Evolutionary conservation across 1,140 invertebrate species (phyloP).

Genomic region (Eciton burchellii): DNA sequence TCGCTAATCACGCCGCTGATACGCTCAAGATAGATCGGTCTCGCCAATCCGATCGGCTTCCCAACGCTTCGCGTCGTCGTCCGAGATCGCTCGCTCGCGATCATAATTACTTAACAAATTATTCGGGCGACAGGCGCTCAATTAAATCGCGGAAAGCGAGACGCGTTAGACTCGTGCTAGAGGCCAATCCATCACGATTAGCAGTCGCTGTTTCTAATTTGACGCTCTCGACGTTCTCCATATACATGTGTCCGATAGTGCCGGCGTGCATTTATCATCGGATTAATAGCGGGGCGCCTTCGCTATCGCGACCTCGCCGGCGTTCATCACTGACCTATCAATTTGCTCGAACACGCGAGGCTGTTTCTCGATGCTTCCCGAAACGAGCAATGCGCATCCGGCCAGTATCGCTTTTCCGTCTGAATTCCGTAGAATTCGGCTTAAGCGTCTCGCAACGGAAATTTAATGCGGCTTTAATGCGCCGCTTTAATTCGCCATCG

Average conservation of each 20-base stretch:
- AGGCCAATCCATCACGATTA: constrained; percentile 65
- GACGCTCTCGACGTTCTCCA: constrained; percentile 50
- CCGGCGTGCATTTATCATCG: constrained; percentile 63
- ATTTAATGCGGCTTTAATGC: too few species aligned
- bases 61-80: constrained; percentile 22
- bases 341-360: too few species aligned
- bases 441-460: too few species aligned
- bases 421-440: too few species aligned
- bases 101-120: constrained; percentile 62
- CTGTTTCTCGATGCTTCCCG: too few species aligned
- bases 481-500: too few species aligned
- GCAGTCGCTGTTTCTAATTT: constrained; percentile 55
- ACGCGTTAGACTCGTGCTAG: constrained; percentile 29
- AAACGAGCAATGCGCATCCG: too few species aligned
- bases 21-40: background rate
- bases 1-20: background rate
- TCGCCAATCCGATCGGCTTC: constrained; percentile 1
- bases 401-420: too few species aligned
- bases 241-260: constrained; percentile 57
- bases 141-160: constrained; percentile 46
- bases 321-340: constrained; percentile 27
- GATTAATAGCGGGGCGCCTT: constrained; percentile 64
- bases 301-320: constrained; percentile 45
- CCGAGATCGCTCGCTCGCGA: constrained; percentile 11
- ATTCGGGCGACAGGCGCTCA: constrained; percentile 55